A percentile compares a stretch with the other conserved stretches of the same genome.
Evolutionary conservation across 2,797 vertebrate species (phyloP).

Genomic region (Pseudochirops corinnae): DNA sequence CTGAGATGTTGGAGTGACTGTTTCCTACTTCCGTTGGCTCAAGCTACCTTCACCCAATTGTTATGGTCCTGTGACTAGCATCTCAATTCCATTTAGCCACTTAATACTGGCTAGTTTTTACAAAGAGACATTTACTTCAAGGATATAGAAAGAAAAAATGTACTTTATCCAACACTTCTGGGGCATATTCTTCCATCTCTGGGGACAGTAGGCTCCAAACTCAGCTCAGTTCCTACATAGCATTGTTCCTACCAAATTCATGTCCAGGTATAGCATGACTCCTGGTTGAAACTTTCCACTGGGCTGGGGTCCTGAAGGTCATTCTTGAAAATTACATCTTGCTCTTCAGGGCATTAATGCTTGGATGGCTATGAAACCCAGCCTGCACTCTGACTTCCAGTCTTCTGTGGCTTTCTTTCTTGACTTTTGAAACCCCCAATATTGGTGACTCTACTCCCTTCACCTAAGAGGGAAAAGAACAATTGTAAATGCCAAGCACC

Average conservation of each 20-base stretch:
- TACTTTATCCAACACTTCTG: not conserved
- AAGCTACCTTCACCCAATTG: not conserved
- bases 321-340: not conserved
- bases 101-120: not conserved
- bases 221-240: not conserved
- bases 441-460: not conserved
- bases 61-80: not conserved
- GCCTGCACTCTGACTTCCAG: not conserved
- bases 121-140: not conserved
- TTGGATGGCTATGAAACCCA: not conserved
- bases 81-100: not conserved
- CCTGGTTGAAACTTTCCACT: not conserved
- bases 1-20: not conserved
- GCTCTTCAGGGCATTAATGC: not conserved
- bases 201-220: not conserved
- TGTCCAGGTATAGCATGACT: not conserved
- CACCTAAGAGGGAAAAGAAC: not conserved
- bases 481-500: not conserved
- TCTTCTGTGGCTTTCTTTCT: not conserved
- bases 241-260: not conserved
- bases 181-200: not conserved
- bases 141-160: not conserved
- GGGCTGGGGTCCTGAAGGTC: not conserved
- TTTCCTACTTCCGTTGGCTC: not conserved
- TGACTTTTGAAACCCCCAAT: not conserved